Evolutionary conservation across 2,888 invertebrate genomes (phyloP).

Genomic region (Gasteruption jaculator): DNA sequence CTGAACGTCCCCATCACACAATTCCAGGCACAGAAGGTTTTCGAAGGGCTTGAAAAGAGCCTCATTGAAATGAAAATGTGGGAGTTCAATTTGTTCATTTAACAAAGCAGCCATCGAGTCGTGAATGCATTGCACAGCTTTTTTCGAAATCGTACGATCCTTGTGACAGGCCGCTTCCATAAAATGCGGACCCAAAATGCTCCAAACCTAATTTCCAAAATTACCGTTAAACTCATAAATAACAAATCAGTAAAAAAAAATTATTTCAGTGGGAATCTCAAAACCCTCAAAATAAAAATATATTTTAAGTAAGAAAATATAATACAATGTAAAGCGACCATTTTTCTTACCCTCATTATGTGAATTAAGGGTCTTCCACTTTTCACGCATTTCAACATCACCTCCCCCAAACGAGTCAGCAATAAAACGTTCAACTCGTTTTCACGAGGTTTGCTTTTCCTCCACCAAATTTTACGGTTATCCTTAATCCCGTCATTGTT

Average conservation of each 20-base stretch:
- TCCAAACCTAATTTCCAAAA: slow-evolving; percentile 78
- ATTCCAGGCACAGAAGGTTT: slow-evolving; percentile 86
- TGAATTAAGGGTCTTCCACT: slow-evolving; percentile 87
- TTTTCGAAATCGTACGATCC: slow-evolving; percentile 82
- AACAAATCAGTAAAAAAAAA: not conserved
- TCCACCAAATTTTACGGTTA: slow-evolving; percentile 46
- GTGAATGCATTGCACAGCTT: slow-evolving; percentile 88
- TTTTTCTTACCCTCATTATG: slow-evolving; percentile 71
- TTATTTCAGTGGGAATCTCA: not conserved
- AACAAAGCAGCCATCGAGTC: slow-evolving; percentile 85
- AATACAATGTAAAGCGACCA: too few relatives aligned
- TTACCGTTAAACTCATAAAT: not conserved
- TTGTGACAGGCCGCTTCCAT: slow-evolving; percentile 94
- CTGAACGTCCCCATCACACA: slow-evolving; percentile 91
- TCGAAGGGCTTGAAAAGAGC: slow-evolving; percentile 93
- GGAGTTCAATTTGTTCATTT: slow-evolving; percentile 81
- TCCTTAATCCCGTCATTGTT: slow-evolving; percentile 36
- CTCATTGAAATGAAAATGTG: slow-evolving; percentile 95
- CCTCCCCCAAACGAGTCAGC: slow-evolving; percentile 81
- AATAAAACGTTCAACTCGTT: slow-evolving; percentile 55
- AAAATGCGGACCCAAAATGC: slow-evolving; percentile 85
- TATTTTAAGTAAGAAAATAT: not conserved
- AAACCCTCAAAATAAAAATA: not conserved
- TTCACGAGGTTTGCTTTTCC: slow-evolving; percentile 43
- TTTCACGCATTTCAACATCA: slow-evolving; percentile 79